Conservation (phyloP, 2,888 invertebrate species). For the Ornithoptera alexandrae region DNA sequence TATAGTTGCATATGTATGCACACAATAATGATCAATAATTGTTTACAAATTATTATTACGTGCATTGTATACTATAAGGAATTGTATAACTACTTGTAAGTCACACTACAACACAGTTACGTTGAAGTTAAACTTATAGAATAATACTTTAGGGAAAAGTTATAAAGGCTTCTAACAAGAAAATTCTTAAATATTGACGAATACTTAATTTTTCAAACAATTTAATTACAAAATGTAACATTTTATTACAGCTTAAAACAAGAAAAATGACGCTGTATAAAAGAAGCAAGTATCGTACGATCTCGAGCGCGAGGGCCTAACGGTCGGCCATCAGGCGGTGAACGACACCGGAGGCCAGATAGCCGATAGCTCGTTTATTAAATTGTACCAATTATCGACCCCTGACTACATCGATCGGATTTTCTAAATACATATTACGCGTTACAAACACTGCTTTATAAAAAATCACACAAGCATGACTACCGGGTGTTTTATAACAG, state of each 20-base stretch:
- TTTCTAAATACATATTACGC: slow-evolving; percentile 33
- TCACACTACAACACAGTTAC: slow-evolving; percentile 1
- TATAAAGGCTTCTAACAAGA: too few relatives aligned
- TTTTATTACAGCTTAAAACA: background rate
- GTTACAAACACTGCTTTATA: slow-evolving; percentile 21
- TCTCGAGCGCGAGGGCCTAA: slow-evolving; percentile 44
- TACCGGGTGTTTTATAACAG: slow-evolving; percentile 20
- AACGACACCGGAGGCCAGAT: slow-evolving; percentile 51
- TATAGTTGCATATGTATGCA: background rate
- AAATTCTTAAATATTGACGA: too few relatives aligned
- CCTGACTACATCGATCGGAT: slow-evolving; percentile 30
- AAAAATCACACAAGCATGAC: slow-evolving; percentile 25
- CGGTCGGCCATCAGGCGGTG: slow-evolving; percentile 48
- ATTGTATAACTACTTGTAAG: slow-evolving; percentile 11
- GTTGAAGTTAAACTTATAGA: too few relatives aligned
- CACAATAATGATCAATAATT: too few relatives aligned
- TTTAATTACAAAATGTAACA: background rate
- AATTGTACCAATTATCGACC: slow-evolving; percentile 40
- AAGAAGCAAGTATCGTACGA: slow-evolving; percentile 40
- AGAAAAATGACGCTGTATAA: slow-evolving; percentile 21
- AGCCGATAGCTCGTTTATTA: slow-evolving; percentile 44
- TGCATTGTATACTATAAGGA: slow-evolving; percentile 8
- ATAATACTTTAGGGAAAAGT: too few relatives aligned
- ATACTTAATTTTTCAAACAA: too few relatives aligned
- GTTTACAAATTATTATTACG: background rate